These are phyloP conservation scores for Dicrurus megarhynchus DNA, from an alignment of 2,113 vertebrate genomes.

Conservation along the genomic window DNA sequence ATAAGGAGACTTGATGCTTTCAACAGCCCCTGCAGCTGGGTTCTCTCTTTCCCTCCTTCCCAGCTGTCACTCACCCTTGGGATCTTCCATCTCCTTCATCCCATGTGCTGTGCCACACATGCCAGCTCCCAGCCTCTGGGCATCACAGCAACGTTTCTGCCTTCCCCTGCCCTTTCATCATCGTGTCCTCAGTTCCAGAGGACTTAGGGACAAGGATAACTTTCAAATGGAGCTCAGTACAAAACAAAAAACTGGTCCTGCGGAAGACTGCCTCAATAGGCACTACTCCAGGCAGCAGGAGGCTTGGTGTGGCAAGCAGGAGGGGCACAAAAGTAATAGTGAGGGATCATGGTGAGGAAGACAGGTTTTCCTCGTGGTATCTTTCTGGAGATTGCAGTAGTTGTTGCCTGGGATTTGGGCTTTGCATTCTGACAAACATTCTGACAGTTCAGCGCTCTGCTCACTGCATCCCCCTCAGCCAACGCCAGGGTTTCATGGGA, in stretches of 20 bases:
- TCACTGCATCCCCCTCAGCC: background rate
- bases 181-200: background rate
- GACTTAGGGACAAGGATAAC: background rate
- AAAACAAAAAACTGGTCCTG: background rate
- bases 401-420: background rate
- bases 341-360: fast-evolving
- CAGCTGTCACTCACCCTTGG: background rate
- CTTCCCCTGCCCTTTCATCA: background rate
- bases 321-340: fast-evolving
- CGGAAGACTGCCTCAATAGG: background rate
- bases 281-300: background rate
- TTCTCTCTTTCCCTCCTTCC: background rate
- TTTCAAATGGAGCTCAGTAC: background rate
- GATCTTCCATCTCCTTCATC: background rate
- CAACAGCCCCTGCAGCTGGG: background rate
- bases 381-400: background rate
- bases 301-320: background rate
- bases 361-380: background rate
- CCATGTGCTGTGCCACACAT: background rate
- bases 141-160: fast-evolving
- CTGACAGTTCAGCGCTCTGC: background rate
- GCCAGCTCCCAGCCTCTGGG: background rate
- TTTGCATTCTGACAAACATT: background rate
- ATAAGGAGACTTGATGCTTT: background rate
- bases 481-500: background rate